These are phyloP conservation scores for Drosophila lowei DNA, from an alignment of 1,140 invertebrate species.

Conservation along the genomic window DNA sequence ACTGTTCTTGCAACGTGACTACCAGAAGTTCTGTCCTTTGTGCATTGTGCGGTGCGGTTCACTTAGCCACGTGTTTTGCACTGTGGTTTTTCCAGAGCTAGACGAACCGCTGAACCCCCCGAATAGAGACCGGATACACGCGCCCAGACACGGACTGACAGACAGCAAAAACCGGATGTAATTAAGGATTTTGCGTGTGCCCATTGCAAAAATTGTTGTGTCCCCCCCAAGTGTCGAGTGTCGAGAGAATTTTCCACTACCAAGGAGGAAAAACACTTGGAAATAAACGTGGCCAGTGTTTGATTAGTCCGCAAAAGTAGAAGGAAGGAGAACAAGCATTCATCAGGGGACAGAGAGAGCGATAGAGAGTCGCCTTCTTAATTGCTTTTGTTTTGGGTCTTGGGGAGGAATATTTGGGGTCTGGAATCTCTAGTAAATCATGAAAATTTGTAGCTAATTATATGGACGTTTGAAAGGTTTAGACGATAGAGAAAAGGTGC, in stretches of 20 bases:
- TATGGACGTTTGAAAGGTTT: constrained; percentile 13
- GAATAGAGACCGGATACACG: constrained; percentile 62
- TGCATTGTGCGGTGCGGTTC: constrained; percentile 61
- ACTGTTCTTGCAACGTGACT: constrained; percentile 52
- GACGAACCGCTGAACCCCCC: constrained; percentile 14
- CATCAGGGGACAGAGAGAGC: background rate
- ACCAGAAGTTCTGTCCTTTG: constrained; percentile 40
- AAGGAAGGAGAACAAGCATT: background rate
- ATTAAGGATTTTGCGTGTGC: constrained; percentile 78
- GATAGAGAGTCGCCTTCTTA: constrained; percentile 22
- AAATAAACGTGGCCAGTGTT: constrained; percentile 35
- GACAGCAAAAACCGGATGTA: constrained; percentile 70
- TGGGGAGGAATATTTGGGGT: constrained; percentile 48
- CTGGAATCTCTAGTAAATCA: constrained; percentile 53
- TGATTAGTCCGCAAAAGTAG: background rate
- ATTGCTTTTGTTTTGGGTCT: constrained; percentile 50
- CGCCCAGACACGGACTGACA: constrained; percentile 43
- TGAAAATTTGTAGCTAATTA: constrained; percentile 43
- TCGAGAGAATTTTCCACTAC: constrained; percentile 41
- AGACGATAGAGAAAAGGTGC: constrained; percentile 1
- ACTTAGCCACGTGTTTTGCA: constrained; percentile 69
- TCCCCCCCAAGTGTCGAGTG: background rate
- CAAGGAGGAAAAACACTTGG: constrained; percentile 25
- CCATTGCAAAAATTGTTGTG: constrained; percentile 53
- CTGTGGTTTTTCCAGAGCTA: constrained; percentile 64